Evolutionary conservation across 2,113 vertebrate genomes (phyloP).

Genomic region (Sclerurus mexicanus): DNA sequence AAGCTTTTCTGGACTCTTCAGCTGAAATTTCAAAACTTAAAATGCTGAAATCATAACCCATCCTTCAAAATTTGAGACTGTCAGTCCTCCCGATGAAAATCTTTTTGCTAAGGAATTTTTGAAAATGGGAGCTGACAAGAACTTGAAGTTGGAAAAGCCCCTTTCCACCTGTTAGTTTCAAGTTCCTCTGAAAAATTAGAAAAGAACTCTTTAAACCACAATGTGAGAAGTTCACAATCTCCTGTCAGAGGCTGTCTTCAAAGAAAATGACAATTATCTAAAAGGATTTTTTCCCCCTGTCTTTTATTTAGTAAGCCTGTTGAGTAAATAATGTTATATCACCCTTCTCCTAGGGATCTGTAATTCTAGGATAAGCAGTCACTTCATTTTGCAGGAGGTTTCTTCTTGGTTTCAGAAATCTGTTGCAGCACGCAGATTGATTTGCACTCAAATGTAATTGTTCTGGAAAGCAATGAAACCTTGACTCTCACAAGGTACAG

Average conservation of each 20-base stretch:
- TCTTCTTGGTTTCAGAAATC: constrained; percentile 45
- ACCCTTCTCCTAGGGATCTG: background rate
- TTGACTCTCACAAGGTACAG: constrained; percentile 23
- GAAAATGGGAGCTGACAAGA: background rate
- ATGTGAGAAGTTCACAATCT: background rate
- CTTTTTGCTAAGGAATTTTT: background rate
- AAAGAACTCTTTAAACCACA: background rate
- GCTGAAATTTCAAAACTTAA: background rate
- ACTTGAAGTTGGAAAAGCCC: background rate
- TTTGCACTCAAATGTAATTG: constrained; percentile 47
- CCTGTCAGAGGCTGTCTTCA: background rate
- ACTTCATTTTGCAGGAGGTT: constrained; percentile 7
- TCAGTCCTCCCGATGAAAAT: background rate
- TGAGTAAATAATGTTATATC: background rate
- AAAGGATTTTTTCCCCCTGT: background rate
- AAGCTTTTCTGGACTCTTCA: background rate
- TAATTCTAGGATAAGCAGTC: background rate
- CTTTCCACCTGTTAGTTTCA: background rate
- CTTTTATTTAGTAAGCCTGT: background rate
- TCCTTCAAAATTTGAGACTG: background rate
- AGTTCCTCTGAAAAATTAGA: background rate
- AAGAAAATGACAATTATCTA: background rate
- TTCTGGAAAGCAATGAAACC: constrained; percentile 58
- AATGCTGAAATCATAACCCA: background rate
- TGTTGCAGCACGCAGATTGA: constrained; percentile 14